A percentile compares a stretch with the other conserved stretches of the same genome.
These are phyloP conservation scores for Chaetoderma sp. DNA, from an alignment of 2,888 invertebrate species.

Conservation along the genomic window DNA sequence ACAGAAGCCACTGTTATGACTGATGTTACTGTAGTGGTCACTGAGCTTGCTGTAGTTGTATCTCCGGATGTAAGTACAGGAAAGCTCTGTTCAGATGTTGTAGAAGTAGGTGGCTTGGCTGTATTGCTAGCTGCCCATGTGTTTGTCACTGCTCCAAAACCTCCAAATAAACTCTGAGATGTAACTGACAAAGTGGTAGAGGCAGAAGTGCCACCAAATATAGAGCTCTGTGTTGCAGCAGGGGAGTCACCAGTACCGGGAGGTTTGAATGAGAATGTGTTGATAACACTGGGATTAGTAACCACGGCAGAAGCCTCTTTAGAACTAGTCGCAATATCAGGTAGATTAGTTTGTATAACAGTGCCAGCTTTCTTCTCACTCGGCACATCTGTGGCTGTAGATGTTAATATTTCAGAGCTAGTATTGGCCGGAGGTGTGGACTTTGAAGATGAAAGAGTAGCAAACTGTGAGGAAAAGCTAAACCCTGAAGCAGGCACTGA, in stretches of 20 bases:
- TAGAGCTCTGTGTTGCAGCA: not conserved
- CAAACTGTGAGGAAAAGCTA: too few relatives aligned
- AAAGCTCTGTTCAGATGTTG: conserved; percentile 20
- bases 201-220: conserved; percentile 20
- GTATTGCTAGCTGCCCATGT: conserved; percentile 9
- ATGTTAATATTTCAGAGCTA: too few relatives aligned
- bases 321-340: too few relatives aligned
- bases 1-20: conserved; percentile 10
- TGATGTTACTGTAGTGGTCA: conserved; percentile 11
- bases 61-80: not conserved
- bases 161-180: conserved; percentile 5
- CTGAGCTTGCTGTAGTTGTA: conserved; percentile 4
- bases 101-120: conserved; percentile 4
- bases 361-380: too few relatives aligned
- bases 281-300: too few relatives aligned
- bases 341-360: too few relatives aligned
- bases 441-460: too few relatives aligned
- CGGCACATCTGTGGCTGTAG: too few relatives aligned
- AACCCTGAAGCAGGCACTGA: conserved; percentile 9
- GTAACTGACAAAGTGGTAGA: conserved; percentile 15
- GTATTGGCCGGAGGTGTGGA: too few relatives aligned
- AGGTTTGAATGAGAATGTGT: too few relatives aligned
- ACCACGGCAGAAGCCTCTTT: too few relatives aligned
- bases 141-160: conserved; percentile 23
- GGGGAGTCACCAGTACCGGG: not conserved